phyloP scores from a whole-genome alignment of 2,797 vertebrate genomes.

The Sebastes ruberrimus region DNA sequence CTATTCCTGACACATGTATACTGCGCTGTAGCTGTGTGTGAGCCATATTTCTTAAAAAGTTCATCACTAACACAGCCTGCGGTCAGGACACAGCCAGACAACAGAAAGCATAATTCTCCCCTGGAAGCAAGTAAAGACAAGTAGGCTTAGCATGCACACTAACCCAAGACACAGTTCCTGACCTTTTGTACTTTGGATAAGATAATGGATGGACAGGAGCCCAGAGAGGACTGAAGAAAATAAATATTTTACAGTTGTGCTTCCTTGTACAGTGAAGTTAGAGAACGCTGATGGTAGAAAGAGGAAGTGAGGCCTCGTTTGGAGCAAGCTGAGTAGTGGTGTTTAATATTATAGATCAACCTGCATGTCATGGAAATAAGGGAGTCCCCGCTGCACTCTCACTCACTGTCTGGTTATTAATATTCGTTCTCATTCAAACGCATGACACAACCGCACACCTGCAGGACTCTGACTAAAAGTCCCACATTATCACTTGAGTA shows the following conservation, averaged over 20 bases:
- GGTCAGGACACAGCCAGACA: background rate
- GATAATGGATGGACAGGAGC: background rate
- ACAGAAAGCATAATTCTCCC: background rate
- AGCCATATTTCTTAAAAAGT: background rate
- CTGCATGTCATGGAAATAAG: background rate
- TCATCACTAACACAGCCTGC: background rate
- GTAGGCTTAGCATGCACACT: background rate
- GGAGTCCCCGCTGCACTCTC: conserved; percentile 25
- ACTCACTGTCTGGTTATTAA: conserved; percentile 17
- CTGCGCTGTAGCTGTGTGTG: background rate
- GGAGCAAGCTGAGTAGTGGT: background rate
- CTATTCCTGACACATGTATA: conserved; percentile 58
- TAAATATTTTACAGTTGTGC: background rate
- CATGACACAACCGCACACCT: conserved; percentile 58
- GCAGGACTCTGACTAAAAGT: conserved; percentile 45
- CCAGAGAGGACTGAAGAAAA: background rate
- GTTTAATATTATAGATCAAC: background rate
- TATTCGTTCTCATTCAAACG: conserved; percentile 20
- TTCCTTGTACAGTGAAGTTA: background rate
- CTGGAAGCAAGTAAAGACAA: background rate
- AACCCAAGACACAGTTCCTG: background rate
- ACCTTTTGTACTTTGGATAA: background rate
- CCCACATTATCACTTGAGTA: background rate
- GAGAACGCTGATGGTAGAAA: conserved; percentile 2
- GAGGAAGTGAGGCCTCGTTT: conserved; percentile 23